Conservation (phyloP, 2,888 invertebrate species). For the Zaprionus lineosus region DNA sequence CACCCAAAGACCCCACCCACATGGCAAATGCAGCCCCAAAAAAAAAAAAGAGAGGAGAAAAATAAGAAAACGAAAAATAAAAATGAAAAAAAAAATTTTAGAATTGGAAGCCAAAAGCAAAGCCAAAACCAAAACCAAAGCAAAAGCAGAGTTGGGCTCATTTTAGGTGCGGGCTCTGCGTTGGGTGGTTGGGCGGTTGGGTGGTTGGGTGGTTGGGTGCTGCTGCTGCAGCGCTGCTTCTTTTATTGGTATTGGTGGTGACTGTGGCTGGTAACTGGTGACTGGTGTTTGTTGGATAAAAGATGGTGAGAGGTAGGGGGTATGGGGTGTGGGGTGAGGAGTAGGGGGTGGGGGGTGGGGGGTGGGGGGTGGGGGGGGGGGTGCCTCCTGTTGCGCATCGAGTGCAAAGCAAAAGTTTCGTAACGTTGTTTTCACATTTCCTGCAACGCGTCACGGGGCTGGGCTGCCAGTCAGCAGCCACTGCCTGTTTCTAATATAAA, state of each 20-base stretch:
- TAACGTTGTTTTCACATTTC: constrained; percentile 78
- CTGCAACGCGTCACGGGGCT: constrained; percentile 65
- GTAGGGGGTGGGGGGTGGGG: no score
- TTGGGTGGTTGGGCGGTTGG: constrained; percentile 1
- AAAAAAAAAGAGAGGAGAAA: constrained; percentile 32
- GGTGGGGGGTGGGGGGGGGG: constrained; percentile 16
- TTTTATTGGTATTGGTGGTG: constrained; percentile 45
- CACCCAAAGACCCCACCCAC: not conserved
- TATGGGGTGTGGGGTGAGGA: no score
- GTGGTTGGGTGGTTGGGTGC: constrained; percentile 1
- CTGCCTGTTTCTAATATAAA: constrained; percentile 44
- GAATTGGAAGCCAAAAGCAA: constrained; percentile 46
- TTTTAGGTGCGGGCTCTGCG: constrained; percentile 2
- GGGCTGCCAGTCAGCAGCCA: constrained; percentile 48
- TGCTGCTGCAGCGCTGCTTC: constrained; percentile 20
- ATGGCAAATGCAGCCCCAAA: constrained; percentile 34
- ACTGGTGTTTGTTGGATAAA: no score
- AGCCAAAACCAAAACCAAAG: constrained; percentile 25
- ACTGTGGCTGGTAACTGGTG: not conserved
- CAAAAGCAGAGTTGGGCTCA: constrained; percentile 38
- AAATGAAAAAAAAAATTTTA: constrained; percentile 23
- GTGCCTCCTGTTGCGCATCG: constrained; percentile 74
- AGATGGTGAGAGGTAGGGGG: no score
- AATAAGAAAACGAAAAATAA: constrained; percentile 46
- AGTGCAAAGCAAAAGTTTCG: constrained; percentile 72